Percentiles rank a stretch among this genome's conserved stretches.
These are phyloP conservation scores for Drosophila nikananu DNA, from an alignment of 1,140 invertebrate species.

Conservation along the genomic window DNA sequence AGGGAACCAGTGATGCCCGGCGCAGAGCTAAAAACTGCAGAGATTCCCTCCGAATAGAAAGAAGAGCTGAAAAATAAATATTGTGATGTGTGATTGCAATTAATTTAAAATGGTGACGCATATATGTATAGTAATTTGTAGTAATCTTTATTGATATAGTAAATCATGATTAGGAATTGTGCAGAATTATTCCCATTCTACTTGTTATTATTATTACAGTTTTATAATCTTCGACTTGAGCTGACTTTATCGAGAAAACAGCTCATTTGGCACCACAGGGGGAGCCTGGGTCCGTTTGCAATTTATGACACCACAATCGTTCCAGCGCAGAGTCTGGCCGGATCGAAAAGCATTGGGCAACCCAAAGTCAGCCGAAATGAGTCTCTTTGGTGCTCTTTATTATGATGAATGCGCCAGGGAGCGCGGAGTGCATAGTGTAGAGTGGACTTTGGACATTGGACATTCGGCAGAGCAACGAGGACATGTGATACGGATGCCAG, in stretches of 20 bases:
- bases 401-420: conserved; percentile 65
- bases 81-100: not conserved
- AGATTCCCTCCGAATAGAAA: not conserved
- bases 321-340: conserved; percentile 51
- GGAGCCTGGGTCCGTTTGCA: conserved; percentile 65
- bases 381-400: conserved; percentile 76
- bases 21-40: not conserved
- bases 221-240: not conserved
- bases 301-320: conserved; percentile 74
- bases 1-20: conserved; percentile 18
- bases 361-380: conserved; percentile 66
- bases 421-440: not conserved
- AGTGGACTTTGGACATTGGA: conserved; percentile 16
- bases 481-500: conserved; percentile 38
- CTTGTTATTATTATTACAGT: not conserved
- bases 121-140: not conserved
- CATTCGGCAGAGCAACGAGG: conserved; percentile 15
- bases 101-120: not conserved
- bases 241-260: not conserved
- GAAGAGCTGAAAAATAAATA: not conserved
- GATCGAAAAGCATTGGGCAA: conserved; percentile 60
- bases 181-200: not conserved
- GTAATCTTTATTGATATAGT: no score
- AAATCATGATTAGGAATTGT: not conserved
- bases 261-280: not conserved